phyloP scores from a whole-genome alignment of 2,888 invertebrate genomes.

The Aphelenchoides bicaudatus region DNA sequence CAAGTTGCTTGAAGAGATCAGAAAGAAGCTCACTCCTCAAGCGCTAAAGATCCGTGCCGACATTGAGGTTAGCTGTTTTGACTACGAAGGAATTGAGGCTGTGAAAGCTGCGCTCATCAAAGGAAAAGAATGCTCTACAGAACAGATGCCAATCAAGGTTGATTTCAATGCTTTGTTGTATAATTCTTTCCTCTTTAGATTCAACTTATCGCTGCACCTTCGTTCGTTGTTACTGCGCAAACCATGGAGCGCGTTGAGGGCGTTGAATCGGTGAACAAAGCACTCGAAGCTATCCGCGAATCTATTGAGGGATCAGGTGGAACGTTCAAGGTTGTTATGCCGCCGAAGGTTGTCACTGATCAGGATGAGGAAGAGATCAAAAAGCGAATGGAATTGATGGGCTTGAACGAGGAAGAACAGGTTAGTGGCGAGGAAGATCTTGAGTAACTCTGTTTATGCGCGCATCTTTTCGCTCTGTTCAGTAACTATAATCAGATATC shows the following conservation, averaged over 20 bases:
- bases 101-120: conserved; percentile 83
- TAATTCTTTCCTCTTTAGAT: conserved; percentile 66
- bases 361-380: conserved; percentile 84
- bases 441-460: too few relatives aligned
- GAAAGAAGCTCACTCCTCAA: conserved; percentile 90
- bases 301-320: conserved; percentile 79
- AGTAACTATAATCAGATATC: too few relatives aligned
- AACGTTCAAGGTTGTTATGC: conserved; percentile 88
- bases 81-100: conserved; percentile 97
- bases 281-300: conserved; percentile 79
- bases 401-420: conserved; percentile 43
- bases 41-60: conserved; percentile 86
- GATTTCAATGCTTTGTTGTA: background rate
- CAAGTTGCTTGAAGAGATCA: conserved; percentile 86
- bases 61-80: conserved; percentile 77
- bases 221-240: conserved; percentile 96
- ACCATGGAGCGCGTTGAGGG: conserved; percentile 94
- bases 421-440: too few relatives aligned
- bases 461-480: too few relatives aligned
- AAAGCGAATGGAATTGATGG: conserved; percentile 44
- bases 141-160: conserved; percentile 84
- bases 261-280: conserved; percentile 79
- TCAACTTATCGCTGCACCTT: conserved; percentile 94
- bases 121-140: conserved; percentile 83
- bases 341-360: conserved; percentile 95